Base-by-base conservation (phyloP, 2,888 invertebrate genomes). In the Eupelmus urozonus region DNA sequence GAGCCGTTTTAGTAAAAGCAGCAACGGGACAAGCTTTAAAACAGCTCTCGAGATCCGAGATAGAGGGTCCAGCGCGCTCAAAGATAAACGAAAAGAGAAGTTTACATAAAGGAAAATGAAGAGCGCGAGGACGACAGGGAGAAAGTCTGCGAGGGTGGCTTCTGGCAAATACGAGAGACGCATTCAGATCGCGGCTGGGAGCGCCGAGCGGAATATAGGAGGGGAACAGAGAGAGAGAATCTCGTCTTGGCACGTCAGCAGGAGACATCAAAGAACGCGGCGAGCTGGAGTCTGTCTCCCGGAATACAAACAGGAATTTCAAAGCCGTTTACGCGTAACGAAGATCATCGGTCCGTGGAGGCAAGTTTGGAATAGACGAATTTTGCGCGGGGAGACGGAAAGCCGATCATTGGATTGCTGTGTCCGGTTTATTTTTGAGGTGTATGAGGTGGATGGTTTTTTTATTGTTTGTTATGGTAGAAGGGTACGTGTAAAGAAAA, bases 81-180 rank as follows among this genome's bases (percentile, higher is more conserved):
- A 45, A 45, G 45, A 45, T 16, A 16, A 45, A 9, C 25, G 18
- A 18, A 63, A 34, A 34, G 53, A 49, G 62, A 76, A 72, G 76
- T 79, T 79, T 79, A 65, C 76, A 69, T 57, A 69, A 62, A 69
- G 60, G 63, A 67, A 72, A 72, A 72, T 40, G 40, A 66, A 74
- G 78, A 60, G 57, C 9, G 29, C 40, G 25, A 34, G 40, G 11
- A 78, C 78, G n/a, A n/a, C n/a, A n/a, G n/a, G n/a, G 78, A 80
- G 74, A 60, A 75, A 66, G 57, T 1, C 5, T 3, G 20, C 69
- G 80, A 27, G 81, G 79, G 57, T 78, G 80, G 20, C 27, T 69
- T 67, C 82, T 78, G 83, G 83, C 82, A 83, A 84, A 85, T 86
- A 88, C 87, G 85, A 82, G 81, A 84, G 84, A 86, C 85, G 87